Evolutionary conservation across 2,113 vertebrate species (phyloP).

Genomic region (Oreochromis spilurus): DNA sequence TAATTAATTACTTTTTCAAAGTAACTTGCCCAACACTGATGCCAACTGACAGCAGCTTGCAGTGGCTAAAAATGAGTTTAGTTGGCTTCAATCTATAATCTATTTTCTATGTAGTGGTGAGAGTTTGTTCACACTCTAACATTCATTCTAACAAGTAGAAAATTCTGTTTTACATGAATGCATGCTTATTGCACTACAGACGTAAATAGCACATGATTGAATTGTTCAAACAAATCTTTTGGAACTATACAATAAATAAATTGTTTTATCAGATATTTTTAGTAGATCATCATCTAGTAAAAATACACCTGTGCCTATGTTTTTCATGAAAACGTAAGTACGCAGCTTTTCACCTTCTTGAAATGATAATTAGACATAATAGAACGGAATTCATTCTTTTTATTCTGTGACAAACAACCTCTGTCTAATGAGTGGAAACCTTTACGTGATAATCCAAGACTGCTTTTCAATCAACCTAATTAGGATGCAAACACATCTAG

Average conservation of each 20-base stretch:
- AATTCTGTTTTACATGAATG: neutral
- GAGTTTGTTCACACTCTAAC: neutral
- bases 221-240: neutral
- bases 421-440: conserved; percentile 46
- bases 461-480: conserved; percentile 47
- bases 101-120: neutral
- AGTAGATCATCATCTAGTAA: neutral
- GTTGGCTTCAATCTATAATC: too few species aligned
- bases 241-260: neutral
- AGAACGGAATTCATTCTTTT: conserved; percentile 24
- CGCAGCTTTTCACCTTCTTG: neutral
- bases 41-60: neutral
- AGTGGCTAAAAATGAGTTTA: neutral
- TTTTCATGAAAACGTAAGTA: neutral
- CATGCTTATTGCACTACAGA: neutral
- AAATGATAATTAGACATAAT: neutral
- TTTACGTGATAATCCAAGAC: conserved; percentile 41
- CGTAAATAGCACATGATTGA: neutral
- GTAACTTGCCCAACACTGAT: too few species aligned
- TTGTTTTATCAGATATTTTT: neutral
- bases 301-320: neutral
- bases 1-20: too few species aligned
- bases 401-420: conserved; percentile 23
- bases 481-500: conserved; percentile 40
- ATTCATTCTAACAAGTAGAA: neutral